Conservation (phyloP, 2,797 vertebrate genomes). For the Acanthiza pusilla region DNA sequence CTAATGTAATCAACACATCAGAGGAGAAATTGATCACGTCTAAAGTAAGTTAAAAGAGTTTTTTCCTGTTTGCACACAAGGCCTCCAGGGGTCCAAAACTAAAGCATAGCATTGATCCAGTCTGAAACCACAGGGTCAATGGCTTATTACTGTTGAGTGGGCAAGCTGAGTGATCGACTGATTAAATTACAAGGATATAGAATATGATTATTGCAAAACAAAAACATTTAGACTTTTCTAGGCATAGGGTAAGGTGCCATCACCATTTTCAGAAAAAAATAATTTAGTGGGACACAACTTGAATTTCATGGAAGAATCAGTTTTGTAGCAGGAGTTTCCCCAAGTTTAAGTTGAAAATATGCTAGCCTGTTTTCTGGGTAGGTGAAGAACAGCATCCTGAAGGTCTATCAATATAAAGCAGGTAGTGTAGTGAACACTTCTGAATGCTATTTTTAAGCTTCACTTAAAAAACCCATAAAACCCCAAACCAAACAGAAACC, state of each 20-base stretch:
- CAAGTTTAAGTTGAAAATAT: neutral
- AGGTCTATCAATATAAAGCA: neutral
- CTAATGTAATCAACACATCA: slow-evolving; percentile 70
- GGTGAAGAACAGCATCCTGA: neutral
- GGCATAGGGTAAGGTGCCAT: neutral
- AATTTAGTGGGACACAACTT: neutral
- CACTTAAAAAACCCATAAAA: neutral
- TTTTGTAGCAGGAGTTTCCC: neutral
- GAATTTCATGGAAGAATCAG: neutral
- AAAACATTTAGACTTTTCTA: neutral
- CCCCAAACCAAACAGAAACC: neutral
- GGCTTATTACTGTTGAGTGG: slow-evolving; percentile 54
- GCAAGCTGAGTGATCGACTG: neutral
- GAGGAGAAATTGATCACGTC: slow-evolving; percentile 44
- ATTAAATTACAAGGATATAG: slow-evolving; percentile 55
- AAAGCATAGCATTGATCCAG: slow-evolving; percentile 63
- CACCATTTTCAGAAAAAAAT: neutral
- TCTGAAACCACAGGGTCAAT: slow-evolving; percentile 64
- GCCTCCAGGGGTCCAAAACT: slow-evolving; percentile 66
- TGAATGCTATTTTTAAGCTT: neutral
- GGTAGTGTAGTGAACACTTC: neutral
- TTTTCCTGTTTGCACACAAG: slow-evolving; percentile 57
- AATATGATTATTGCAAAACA: slow-evolving; percentile 34
- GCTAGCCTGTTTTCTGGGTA: neutral
- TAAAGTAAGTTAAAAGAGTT: slow-evolving; percentile 64